Conservation (phyloP, 2,888 invertebrate species). For the Ennomos fuscantarius region DNA sequence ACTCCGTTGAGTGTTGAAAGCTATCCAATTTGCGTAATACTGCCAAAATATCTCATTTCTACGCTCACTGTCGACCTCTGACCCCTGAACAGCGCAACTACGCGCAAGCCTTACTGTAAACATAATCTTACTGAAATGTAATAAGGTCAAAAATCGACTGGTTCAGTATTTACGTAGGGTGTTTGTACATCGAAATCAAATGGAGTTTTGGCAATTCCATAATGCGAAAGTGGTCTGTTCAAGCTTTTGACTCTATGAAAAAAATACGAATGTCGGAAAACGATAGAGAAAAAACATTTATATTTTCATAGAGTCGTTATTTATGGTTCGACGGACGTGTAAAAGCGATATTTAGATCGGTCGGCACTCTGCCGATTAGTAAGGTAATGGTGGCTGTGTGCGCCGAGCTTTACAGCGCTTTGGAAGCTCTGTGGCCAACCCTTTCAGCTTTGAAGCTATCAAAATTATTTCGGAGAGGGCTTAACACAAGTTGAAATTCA, state of each 20-base stretch:
- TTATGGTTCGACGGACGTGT: constrained; percentile 81
- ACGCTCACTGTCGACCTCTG: constrained; percentile 71
- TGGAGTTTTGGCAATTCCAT: constrained; percentile 85
- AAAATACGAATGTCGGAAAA: constrained; percentile 80
- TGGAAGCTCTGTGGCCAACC: constrained; percentile 61
- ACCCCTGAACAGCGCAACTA: constrained; percentile 52
- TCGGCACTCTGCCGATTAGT: constrained; percentile 83
- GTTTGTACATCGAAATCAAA: constrained; percentile 58
- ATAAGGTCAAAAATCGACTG: constrained; percentile 46
- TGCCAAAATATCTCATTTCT: constrained; percentile 86
- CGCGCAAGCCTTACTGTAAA: constrained; percentile 39
- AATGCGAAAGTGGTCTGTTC: constrained; percentile 85
- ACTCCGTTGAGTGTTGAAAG: constrained; percentile 85
- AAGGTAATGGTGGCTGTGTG: constrained; percentile 61
- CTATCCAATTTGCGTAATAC: constrained; percentile 86
- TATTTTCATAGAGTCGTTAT: constrained; percentile 84
- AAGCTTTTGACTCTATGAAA: constrained; percentile 85
- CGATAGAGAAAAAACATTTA: constrained; percentile 84
- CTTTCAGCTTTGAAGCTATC: constrained; percentile 79
- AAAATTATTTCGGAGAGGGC: constrained; percentile 73
- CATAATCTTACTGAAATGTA: constrained; percentile 27
- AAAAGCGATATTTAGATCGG: constrained; percentile 82
- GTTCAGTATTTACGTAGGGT: constrained; percentile 43
- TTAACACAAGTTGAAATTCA: constrained; percentile 59
- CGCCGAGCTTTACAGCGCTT: constrained; percentile 62